Evolutionary conservation across 2,113 vertebrate genomes (phyloP), one percentile per base, ranked within the genome.

Genomic region (Dicaeum eximium): DNA sequence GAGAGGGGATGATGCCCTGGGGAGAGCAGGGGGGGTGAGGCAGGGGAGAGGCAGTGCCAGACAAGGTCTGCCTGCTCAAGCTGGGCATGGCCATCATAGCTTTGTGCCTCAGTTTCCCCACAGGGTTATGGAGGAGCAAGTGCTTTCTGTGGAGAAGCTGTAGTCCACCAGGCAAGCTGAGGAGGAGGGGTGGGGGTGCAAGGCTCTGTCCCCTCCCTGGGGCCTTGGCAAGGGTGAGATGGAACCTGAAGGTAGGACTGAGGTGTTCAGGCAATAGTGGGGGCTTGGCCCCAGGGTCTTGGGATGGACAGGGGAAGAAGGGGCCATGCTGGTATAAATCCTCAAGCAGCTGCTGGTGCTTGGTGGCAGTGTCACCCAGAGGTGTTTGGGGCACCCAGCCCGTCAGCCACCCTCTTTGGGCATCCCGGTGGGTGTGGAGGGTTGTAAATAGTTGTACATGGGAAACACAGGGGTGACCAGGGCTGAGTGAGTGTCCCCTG

Each of bases 391-490:
- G 31, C 42, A 33, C 33, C 18, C 38, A 77, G 31, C 38, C 27
- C 17, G 9, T 44, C 19, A 54, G 23, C 35, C 4, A 1, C 19
- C 31, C 23, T 18, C 38, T 42, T 0, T 3, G 40, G 58, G 44
- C 84, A 80, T 20, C 54, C 77, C 0, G 1, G 30, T 4, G 14
- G 15, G n/a, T 20, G 31, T 1, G 3, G 10, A 51, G 56, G 33
- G 22, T n/a, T 95, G 95, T 96, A 90, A 93, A 94, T 86, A 92
- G 70, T 38, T 95, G 88, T 85, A 56, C 37, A 5, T 64, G 70
- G 79, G 78, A 17, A 89, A n/a, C 4, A 1, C 35, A 72, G 57
- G 47, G 51, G 22, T 1, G 4, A 15, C 4, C 1, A 15, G 80
- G 47, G 64, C 72, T 17, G 1, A 51, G 50, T 5, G 10, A 38